A percentile compares a stretch with the other conserved stretches of the same genome.
Conservation (phyloP, 2,113 vertebrate genomes). For the Muntiacus muntjak region DNA sequence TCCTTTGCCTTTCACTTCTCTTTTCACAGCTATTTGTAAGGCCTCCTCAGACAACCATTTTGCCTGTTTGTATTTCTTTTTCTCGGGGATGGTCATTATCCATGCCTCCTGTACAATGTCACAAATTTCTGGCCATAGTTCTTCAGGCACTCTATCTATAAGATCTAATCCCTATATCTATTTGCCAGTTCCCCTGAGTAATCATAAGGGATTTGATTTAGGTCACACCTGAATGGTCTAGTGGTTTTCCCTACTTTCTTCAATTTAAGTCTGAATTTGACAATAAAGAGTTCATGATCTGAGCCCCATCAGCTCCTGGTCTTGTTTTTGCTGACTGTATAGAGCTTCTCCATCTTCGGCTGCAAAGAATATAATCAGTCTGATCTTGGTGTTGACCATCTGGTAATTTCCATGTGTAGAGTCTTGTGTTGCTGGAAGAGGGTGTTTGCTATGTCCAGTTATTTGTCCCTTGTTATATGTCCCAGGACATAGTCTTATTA, state of each 20-base stretch:
- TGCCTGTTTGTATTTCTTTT: not conserved
- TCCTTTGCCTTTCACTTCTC: not conserved
- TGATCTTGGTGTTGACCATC: not conserved
- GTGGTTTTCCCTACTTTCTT: not conserved
- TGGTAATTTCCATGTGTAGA: not conserved
- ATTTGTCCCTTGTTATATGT: not conserved
- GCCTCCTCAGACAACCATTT: not conserved
- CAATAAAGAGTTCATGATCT: not conserved
- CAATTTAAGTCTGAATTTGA: not conserved
- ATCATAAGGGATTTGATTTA: not conserved
- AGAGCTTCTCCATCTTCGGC: not conserved
- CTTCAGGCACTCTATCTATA: not conserved
- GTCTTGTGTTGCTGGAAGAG: not conserved
- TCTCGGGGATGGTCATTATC: not conserved
- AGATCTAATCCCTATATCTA: not conserved
- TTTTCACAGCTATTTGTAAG: not conserved
- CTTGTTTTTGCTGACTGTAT: not conserved
- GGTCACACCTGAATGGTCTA: not conserved
- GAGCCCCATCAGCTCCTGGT: not conserved
- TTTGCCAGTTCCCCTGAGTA: not conserved
- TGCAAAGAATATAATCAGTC: not conserved
- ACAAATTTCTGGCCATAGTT: not conserved
- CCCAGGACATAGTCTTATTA: slow-evolving; percentile 60
- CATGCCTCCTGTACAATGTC: not conserved
- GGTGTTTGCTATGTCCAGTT: not conserved